phyloP scores from a whole-genome alignment of 2,888 invertebrate genomes.

The Sphaerophoria taeniata region DNA sequence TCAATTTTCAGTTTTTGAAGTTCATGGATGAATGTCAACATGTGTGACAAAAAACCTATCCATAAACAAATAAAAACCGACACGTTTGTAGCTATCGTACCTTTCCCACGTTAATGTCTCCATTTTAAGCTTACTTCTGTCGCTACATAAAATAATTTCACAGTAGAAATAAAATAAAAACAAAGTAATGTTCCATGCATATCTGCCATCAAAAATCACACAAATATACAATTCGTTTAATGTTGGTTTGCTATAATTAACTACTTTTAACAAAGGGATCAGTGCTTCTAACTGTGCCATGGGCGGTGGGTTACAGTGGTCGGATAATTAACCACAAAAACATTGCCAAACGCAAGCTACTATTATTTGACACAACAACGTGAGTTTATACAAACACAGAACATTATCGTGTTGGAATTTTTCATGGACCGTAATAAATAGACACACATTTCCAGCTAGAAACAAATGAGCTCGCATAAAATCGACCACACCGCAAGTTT shows the following conservation, averaged over 20 bases:
- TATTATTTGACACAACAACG: no score
- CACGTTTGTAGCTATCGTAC: no score
- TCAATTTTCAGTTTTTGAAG: no score
- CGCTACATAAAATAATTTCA: no score
- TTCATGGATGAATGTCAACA: no score
- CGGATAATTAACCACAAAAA: constrained; percentile 14
- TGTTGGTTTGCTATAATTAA: background rate
- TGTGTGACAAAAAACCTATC: no score
- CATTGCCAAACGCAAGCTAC: background rate
- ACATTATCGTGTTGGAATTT: background rate
- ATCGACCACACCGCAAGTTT: background rate
- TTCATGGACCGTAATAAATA: background rate
- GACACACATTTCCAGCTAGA: background rate
- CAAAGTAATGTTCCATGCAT: constrained; percentile 2
- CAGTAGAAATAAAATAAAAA: background rate
- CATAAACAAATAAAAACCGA: no score
- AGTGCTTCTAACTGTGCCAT: background rate
- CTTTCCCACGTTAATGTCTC: no score
- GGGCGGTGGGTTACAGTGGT: background rate
- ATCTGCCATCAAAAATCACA: background rate
- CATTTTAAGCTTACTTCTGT: no score
- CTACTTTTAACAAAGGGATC: background rate
- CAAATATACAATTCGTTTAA: background rate
- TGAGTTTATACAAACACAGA: background rate
- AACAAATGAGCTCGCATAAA: background rate